Evolutionary conservation across 2,113 vertebrate genomes (phyloP).

Genomic region (Pollimyrus isidori): DNA sequence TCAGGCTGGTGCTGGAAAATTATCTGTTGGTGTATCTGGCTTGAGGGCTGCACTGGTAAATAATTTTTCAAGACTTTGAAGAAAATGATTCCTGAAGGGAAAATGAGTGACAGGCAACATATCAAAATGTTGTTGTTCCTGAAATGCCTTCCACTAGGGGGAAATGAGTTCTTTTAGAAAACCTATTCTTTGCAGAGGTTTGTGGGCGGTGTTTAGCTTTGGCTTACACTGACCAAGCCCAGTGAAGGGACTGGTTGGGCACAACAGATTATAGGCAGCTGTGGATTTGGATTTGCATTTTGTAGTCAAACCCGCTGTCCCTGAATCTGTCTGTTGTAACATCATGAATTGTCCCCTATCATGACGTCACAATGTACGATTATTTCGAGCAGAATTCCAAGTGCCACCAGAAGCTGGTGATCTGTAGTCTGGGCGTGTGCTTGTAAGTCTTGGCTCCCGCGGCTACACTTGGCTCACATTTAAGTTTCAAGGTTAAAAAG

Average conservation of each 20-base stretch:
- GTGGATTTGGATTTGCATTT: background rate
- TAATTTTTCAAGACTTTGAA: background rate
- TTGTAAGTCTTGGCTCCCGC: background rate
- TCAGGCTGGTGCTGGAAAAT: background rate
- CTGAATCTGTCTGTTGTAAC: background rate
- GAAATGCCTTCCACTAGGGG: conserved; percentile 32
- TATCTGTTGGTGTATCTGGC: background rate
- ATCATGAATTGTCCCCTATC: background rate
- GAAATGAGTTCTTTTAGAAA: conserved; percentile 25
- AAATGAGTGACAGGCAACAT: background rate
- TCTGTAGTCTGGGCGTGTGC: background rate
- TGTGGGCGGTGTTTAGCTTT: background rate
- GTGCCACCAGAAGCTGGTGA: background rate
- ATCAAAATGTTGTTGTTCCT: background rate
- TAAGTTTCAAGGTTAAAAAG: background rate
- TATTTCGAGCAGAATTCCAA: background rate
- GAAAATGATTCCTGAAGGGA: background rate
- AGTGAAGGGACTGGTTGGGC: background rate
- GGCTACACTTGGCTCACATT: background rate
- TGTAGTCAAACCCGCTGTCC: background rate
- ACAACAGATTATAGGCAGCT: background rate
- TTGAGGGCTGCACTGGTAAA: background rate
- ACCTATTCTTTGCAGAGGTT: background rate
- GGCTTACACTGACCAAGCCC: background rate
- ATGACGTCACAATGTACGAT: background rate